Evolutionary conservation across 2,113 vertebrate species (phyloP).

Genomic region (Platycercus adscitus): DNA sequence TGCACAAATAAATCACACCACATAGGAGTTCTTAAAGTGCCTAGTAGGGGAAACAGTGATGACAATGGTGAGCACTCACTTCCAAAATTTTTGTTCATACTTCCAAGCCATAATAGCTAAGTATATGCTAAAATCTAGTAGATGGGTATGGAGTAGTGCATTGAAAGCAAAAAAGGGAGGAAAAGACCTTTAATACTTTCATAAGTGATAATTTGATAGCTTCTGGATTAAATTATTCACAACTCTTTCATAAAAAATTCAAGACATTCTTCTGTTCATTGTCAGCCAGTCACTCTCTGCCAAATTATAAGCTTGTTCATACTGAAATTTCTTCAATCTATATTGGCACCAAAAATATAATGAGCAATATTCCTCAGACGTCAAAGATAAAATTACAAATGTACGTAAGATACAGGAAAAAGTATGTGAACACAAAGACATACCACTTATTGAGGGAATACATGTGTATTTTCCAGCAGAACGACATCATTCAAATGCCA

Average conservation of each 20-base stretch:
- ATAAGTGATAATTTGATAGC: background rate
- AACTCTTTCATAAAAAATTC: background rate
- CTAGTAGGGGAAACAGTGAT: background rate
- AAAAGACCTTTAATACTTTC: background rate
- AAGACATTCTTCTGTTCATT: background rate
- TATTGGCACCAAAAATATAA: background rate
- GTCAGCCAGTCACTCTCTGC: background rate
- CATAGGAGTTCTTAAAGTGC: background rate
- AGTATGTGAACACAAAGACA: background rate
- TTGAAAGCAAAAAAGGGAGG: background rate
- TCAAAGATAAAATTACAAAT: conserved; percentile 18
- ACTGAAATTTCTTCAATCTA: background rate
- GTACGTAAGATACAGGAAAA: background rate
- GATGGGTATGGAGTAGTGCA: background rate
- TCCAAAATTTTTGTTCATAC: background rate
- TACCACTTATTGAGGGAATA: background rate
- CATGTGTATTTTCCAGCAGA: background rate
- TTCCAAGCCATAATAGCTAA: background rate
- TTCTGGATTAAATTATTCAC: background rate
- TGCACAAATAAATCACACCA: background rate
- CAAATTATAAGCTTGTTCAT: conserved; percentile 16
- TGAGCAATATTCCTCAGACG: background rate
- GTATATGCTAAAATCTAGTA: background rate
- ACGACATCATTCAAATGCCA: background rate
- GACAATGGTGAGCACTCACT: background rate